Base-by-base conservation (phyloP, 2,888 invertebrate genomes). In the Heliconius erato region DNA sequence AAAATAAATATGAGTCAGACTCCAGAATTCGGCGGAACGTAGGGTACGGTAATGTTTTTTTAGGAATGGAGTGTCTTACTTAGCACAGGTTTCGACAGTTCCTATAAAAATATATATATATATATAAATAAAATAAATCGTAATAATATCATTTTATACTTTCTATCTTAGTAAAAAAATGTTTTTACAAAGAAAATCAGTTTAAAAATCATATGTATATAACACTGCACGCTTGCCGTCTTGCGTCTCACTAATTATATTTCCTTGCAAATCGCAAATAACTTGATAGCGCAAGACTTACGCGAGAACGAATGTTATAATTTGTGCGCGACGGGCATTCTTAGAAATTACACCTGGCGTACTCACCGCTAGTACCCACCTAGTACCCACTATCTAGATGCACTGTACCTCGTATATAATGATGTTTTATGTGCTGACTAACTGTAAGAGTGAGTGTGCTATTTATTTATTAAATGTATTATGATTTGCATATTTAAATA, bases 201-300 rank as follows among this genome's bases (percentile, higher is more conserved):
- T 40, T 35, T 71, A 54, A 44, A 40, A 71, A 71, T 40, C n/a
- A n/a, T 54, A 54, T 74, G 40, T 28, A 14, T 49, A 49, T 54
- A 74, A 54, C 72, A 26, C 23, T 76, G 14, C 28, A 26, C n/a
- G 40, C 16, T 49, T 32, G 49, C 44, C 44, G 65, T 44, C 19
- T 78, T 44, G 78, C 67, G 78, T 78, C 78, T 44, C 67, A 7
- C 44, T 44, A 78, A 78, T 78, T 78, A 78, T 78, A 78, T 78
- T 78, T 63, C 81, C 40, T 77, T 59, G 77, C 71, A 65, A 81
- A 78, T 76, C 63, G 81, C 81, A 81, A 81, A 78, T 81, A 77
- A 81, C 81, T 78, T 69, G 81, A 81, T 81, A 81, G 65, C 81
- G 77, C 77, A 78, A 81, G 71, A 81, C 81, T 81, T 81, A 81